Base-by-base conservation (phyloP, 2,797 vertebrate species). In the Chrysolophus pictus region DNA sequence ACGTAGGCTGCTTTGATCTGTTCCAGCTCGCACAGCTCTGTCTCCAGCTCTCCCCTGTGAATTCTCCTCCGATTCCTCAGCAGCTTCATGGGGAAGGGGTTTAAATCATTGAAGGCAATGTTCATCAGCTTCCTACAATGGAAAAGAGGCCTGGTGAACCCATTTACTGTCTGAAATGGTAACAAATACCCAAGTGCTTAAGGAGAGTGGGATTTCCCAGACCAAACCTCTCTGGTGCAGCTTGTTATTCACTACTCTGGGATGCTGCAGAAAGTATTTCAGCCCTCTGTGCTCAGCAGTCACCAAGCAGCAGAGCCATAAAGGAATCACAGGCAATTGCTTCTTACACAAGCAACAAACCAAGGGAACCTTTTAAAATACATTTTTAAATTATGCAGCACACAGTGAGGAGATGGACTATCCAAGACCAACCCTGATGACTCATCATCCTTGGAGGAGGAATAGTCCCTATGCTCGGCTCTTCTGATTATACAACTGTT, bases 81-180 rank as follows among this genome's bases (percentile, higher is more conserved):
- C 67, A 98, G 97, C 53, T 98, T 98, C 95, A 98, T 97, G 5
- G 98, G 98, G 58, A 99, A 99, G 1, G 99, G 99, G 95, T 99
- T 99, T 98, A 99, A 98, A 88, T 99, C 98, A 2, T 77, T 97
- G 96, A 99, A 99, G 84, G 99, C 99, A 2, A 99, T 98, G 97
- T 53, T 97, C 88, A 95, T 98, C 96, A 99, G 96, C 94, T 97
- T 99, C 97, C 99, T 99, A 95, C 8, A 3, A 80, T 6, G 53
- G 59, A 93, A 91, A 17, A 75, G 73, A 90, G 47, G 44, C 51
- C 3, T 69, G 16, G 81, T 96, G 68, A 96, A 92, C 21, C 0
- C 1, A 51, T 56, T 75, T 67, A 75, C 42, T n/a, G 28, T 14
- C 11, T 79, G 10, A 16, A 22, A 39, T 6, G 1, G 4, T 29